Conservation (phyloP, 2,888 invertebrate species). For the Apodemia duryi region DNA sequence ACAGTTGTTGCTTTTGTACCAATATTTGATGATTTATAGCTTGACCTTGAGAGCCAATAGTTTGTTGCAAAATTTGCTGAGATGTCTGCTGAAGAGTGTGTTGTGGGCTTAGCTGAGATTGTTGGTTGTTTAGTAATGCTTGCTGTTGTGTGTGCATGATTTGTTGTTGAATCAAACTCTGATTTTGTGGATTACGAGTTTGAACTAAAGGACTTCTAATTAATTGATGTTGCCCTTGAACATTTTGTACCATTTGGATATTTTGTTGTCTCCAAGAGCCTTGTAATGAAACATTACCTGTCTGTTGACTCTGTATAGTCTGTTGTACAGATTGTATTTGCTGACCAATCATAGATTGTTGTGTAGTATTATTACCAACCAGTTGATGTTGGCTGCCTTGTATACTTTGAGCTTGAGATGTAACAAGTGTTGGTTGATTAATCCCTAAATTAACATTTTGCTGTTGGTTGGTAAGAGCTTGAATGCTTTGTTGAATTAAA, state of each 20-base stretch:
- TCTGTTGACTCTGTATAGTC: slow-evolving; percentile 62
- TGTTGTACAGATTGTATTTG: slow-evolving; percentile 75
- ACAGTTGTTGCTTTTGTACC: slow-evolving; percentile 79
- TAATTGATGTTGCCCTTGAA: slow-evolving; percentile 75
- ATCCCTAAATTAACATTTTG: slow-evolving; percentile 71
- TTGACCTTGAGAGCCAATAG: slow-evolving; percentile 75
- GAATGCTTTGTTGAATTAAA: slow-evolving; percentile 65
- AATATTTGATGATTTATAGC: slow-evolving; percentile 69
- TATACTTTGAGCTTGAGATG: slow-evolving; percentile 57
- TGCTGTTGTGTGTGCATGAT: slow-evolving; percentile 78
- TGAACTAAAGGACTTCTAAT: slow-evolving; percentile 70
- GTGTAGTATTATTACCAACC: slow-evolving; percentile 57
- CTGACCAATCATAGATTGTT: slow-evolving; percentile 58
- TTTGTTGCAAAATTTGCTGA: slow-evolving; percentile 81
- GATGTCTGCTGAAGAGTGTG: slow-evolving; percentile 73
- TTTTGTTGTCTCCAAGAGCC: slow-evolving; percentile 72
- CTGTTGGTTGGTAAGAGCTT: slow-evolving; percentile 62
- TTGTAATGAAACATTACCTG: slow-evolving; percentile 56
- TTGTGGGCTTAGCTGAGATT: slow-evolving; percentile 74
- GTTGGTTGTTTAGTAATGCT: slow-evolving; percentile 65
- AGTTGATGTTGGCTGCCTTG: slow-evolving; percentile 68
- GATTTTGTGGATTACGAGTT: slow-evolving; percentile 68
- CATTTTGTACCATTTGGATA: slow-evolving; percentile 73
- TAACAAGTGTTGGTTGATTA: slow-evolving; percentile 60
- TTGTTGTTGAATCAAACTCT: slow-evolving; percentile 78